Evolutionary conservation across 2,113 vertebrate genomes (phyloP), one percentile per base, ranked within the genome.

Genomic region (Stigmatopora nigra): DNA sequence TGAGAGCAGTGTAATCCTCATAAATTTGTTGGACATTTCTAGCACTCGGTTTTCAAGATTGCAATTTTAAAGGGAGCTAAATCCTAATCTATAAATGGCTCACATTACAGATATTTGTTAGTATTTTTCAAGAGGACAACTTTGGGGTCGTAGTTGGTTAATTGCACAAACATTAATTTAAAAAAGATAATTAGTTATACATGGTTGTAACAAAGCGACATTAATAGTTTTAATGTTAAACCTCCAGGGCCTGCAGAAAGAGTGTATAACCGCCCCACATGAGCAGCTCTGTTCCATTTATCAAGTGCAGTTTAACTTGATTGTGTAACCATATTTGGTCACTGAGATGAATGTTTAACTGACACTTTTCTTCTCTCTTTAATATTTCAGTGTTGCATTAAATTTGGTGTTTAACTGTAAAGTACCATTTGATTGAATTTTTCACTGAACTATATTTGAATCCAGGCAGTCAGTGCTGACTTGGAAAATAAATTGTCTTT

Each of bases 401-500:
- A 85, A 90, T 88, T 88, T 82, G 78, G 88, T 89, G 87, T 90
- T 91, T 91, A 91, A 92, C 89, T 63, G 86, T 88, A 91, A 91
- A 90, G 90, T 91, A 91, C 89, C 80, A 78, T 89, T 92, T 92
- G 87, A 92, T 92, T 92, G 90, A 89, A 91, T 92, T 88, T 88
- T 89, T 92, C 89, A 92, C 88, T 89, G 87, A 87, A 91, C 91
- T 92, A 91, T 91, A 91, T 91, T 92, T 92, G 86, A 92, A 89
- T 91, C 85, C 84, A 78, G 82, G 65, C 67, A 70, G 85, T 86
- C 86, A 78, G 78, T 48, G 20, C 78, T 74, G 80, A 77, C 82
- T 78, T 49, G 67, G 80, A 88, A 87, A 90, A 89, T 87, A 84
- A 85, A 90, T 91, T 84, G 82, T 66, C 70, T 66, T 85, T 89